Percentiles rank a stretch among this genome's conserved stretches.
Evolutionary conservation across 1,140 invertebrate genomes (phyloP).

Genomic region (Latrodectus geometricus): DNA sequence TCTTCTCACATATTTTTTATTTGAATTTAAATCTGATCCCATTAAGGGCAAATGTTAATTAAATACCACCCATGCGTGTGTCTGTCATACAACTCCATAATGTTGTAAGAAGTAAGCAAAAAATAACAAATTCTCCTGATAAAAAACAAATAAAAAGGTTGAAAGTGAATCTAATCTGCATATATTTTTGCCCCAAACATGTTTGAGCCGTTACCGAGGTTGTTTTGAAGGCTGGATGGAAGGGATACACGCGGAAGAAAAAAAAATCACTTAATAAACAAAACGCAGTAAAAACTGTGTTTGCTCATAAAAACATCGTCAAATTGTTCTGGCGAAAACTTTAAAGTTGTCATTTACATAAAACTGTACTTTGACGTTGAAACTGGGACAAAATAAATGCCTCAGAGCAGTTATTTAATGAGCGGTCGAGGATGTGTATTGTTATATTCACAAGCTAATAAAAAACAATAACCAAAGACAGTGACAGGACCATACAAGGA

Average conservation of each 20-base stretch:
- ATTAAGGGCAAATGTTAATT: neutral
- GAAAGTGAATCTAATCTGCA: neutral
- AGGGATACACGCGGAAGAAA: neutral
- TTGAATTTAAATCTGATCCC: neutral
- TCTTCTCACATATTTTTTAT: neutral
- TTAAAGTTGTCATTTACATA: constrained; percentile 19
- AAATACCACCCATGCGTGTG: neutral
- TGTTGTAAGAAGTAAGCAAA: neutral
- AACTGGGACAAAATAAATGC: constrained; percentile 11
- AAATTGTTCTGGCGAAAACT: constrained; percentile 15
- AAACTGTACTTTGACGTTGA: constrained; percentile 3
- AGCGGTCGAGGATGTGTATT: neutral
- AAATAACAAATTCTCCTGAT: neutral
- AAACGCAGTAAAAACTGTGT: neutral
- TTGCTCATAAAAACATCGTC: constrained; percentile 12
- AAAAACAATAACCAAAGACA: neutral
- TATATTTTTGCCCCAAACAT: neutral
- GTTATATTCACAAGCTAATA: neutral
- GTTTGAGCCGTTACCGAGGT: neutral
- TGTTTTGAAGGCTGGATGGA: neutral
- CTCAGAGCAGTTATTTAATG: constrained; percentile 8
- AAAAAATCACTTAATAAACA: constrained; percentile 1
- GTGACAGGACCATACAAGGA: too few species aligned
- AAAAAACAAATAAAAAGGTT: neutral
- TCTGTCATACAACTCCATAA: neutral